A percentile compares a stretch with the other conserved stretches of the same genome.
Evolutionary conservation across 92 coral and sea anemone species (phyloP).

Genomic region (Phenganax marumi): DNA sequence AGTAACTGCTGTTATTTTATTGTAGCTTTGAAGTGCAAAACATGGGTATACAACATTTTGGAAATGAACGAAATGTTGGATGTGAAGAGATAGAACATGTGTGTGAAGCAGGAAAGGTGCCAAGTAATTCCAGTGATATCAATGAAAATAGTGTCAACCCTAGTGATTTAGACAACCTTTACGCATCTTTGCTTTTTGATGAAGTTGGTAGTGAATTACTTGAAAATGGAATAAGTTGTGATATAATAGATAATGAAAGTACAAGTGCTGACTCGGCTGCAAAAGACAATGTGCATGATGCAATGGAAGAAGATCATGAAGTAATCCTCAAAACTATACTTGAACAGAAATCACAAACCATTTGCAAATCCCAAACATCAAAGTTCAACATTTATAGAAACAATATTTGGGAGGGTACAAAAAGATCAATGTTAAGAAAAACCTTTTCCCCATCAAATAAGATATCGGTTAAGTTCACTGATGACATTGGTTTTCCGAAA

Average conservation of each 20-base stretch:
- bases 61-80: neutral
- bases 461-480: constrained; percentile 71
- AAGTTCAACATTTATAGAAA: too few relatives aligned
- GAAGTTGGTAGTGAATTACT: neutral
- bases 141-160: neutral
- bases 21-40: neutral
- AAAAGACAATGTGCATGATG: neutral
- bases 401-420: too few relatives aligned
- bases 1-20: too few relatives aligned
- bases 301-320: neutral
- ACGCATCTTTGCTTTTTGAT: neutral
- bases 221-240: neutral
- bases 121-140: neutral
- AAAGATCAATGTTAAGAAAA: constrained; percentile 57
- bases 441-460: constrained; percentile 64
- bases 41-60: neutral
- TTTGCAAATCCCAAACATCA: too few relatives aligned
- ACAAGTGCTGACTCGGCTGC: neutral
- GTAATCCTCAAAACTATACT: neutral
- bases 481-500: constrained; percentile 66
- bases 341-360: constrained; percentile 52
- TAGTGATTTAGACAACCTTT: neutral
- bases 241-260: neutral
- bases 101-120: neutral
- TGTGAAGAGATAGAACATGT: neutral